These are phyloP conservation scores for Pasiphila rectangulata DNA, from an alignment of 2,888 invertebrate genomes.

Conservation along the genomic window DNA sequence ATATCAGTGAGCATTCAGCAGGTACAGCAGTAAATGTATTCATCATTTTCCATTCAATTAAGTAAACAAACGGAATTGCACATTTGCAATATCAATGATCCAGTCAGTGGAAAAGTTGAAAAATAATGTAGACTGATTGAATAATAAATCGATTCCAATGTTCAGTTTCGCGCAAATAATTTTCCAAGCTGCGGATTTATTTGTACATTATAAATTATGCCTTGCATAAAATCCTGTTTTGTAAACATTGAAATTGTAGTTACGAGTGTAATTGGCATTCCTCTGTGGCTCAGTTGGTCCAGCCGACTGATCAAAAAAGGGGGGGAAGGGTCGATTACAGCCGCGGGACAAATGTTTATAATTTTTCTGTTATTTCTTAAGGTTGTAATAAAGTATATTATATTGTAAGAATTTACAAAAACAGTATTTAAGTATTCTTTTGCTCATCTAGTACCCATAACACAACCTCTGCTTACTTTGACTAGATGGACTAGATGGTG, in stretches of 20 bases:
- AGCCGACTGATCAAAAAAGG: too few relatives aligned
- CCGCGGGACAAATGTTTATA: too few relatives aligned
- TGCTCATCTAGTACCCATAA: too few relatives aligned
- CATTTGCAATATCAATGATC: slow-evolving; percentile 40
- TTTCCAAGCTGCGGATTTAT: slow-evolving; percentile 16
- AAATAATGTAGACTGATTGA: slow-evolving; percentile 34
- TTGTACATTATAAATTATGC: slow-evolving; percentile 7
- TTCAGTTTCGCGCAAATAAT: slow-evolving; percentile 21
- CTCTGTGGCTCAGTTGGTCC: neutral
- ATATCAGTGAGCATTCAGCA: slow-evolving; percentile 10
- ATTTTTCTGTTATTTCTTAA: too few relatives aligned
- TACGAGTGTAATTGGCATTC: too few relatives aligned
- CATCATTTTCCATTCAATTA: slow-evolving; percentile 43
- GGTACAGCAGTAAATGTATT: slow-evolving; percentile 26
- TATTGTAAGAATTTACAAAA: too few relatives aligned
- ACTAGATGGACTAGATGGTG: too few relatives aligned
- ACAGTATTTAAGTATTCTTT: too few relatives aligned
- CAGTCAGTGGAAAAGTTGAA: slow-evolving; percentile 36
- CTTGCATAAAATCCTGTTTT: neutral
- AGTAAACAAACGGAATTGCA: slow-evolving; percentile 41
- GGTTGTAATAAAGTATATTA: too few relatives aligned
- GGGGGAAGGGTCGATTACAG: too few relatives aligned
- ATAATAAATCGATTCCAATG: slow-evolving; percentile 23
- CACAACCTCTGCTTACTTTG: too few relatives aligned
- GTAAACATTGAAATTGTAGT: neutral